Evolutionary conservation across 2,888 invertebrate species (phyloP), one percentile per base, ranked within the genome.

Genomic region (Rhagonycha fulva): DNA sequence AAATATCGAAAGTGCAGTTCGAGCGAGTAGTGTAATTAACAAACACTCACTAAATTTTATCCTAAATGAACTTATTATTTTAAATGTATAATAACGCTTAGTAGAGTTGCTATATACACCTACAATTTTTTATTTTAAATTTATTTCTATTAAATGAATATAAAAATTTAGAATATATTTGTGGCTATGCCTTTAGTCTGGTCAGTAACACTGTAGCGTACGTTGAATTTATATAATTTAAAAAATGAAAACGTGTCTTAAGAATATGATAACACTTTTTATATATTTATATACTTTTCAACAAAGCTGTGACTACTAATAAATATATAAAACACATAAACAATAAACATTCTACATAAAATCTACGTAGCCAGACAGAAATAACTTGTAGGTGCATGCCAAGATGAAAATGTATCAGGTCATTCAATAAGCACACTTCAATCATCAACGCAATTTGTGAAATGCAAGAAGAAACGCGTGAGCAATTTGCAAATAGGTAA

Each of bases 331-430:
- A 79, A 83, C 79, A 83, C 81, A 83, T 79, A 83, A 77, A 82
- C 81, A 63, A 83, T 81, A 81, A 81, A 83, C 81, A 83, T 79
- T 81, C 82, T 82, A 82, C 82, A 75, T 70, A 71, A 76, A 81
- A 79, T 83, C 82, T 83, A 83, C 80, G 77, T 82, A 81, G 82
- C 83, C 82, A 83, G 83, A 83, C 82, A 83, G 81, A 81, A 82
- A 47, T 47, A 47, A 82, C 77, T 81, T 83, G 82, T 82, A 83
- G 83, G 83, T 84, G 83, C 84, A 84, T 84, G 84, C 84, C 80
- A 81, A 76, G 66, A 80, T 78, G 78, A 76, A 75, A 79, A 78
- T 75, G 75, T 75, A 77, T 73, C 62, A 75, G 69, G 75, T 76
- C 78, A 74, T 78, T 77, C 78, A 77, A 47, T 81, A 77, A 82